A percentile compares a stretch with the other conserved stretches of the same genome.
These are phyloP conservation scores for Hylaeus volcanicus DNA, from an alignment of 1,140 invertebrate species.

Conservation along the genomic window DNA sequence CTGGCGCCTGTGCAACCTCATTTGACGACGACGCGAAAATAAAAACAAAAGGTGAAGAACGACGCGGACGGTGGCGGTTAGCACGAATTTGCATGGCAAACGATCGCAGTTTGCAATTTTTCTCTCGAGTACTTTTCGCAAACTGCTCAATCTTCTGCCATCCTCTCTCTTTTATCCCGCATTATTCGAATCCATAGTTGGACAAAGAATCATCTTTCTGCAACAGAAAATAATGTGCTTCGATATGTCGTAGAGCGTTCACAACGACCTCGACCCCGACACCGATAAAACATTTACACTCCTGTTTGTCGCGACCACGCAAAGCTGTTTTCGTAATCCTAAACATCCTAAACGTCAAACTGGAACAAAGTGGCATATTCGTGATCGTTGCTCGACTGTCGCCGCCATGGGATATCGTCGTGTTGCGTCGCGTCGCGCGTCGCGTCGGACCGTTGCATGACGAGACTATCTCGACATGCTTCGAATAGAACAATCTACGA, in stretches of 20 bases:
- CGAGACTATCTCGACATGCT: too few species aligned
- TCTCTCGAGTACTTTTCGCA: neutral
- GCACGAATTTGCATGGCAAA: conserved; percentile 21
- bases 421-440: too few species aligned
- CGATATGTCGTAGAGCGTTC: too few species aligned
- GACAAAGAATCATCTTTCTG: neutral
- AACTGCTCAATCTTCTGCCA: conserved; percentile 1
- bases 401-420: neutral
- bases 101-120: neutral
- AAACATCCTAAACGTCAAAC: neutral
- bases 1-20: conserved; percentile 55
- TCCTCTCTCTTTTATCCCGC: neutral
- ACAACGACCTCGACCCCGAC: too few species aligned
- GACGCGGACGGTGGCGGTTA: neutral
- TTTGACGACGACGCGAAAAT: conserved; percentile 37
- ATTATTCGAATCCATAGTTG: neutral
- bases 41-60: conserved; percentile 15
- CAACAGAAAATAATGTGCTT: neutral
- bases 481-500: neutral
- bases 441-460: too few species aligned
- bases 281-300: neutral
- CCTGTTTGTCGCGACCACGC: too few species aligned
- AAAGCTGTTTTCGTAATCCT: too few species aligned
- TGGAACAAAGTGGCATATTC: neutral
- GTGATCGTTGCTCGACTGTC: neutral